Conservation (phyloP, 2,797 vertebrate species). For the Pelochelys cantorii region DNA sequence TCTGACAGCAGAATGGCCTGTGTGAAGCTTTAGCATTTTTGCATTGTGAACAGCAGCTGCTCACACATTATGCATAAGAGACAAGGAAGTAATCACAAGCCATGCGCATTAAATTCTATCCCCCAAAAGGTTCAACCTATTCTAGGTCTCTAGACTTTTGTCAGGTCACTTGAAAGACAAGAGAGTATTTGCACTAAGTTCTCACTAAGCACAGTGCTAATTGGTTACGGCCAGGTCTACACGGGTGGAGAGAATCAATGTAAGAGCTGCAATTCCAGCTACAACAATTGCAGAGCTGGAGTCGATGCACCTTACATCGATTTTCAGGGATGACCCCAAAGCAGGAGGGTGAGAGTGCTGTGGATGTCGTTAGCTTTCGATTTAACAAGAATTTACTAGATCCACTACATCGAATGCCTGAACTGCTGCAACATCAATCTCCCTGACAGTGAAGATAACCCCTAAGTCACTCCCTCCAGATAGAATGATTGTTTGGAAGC, state of each 20-base stretch:
- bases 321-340: too few species aligned
- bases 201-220: not conserved
- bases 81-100: not conserved
- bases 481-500: not conserved
- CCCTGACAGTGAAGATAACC: too few species aligned
- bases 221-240: too few species aligned
- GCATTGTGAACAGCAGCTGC: not conserved
- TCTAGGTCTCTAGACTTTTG: not conserved
- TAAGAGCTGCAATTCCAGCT: too few species aligned
- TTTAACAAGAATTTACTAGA: too few species aligned
- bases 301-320: too few species aligned
- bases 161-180: not conserved
- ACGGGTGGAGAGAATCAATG: too few species aligned
- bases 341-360: too few species aligned
- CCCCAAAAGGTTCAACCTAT: not conserved
- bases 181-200: not conserved
- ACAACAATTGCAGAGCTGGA: too few species aligned
- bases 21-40: not conserved
- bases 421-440: too few species aligned
- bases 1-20: not conserved
- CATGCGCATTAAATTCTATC: not conserved
- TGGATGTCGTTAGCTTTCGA: too few species aligned
- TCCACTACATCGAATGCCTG: too few species aligned
- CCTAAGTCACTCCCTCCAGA: not conserved
- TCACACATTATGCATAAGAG: not conserved